Percentiles rank a stretch among this genome's conserved stretches.
Conservation (phyloP, 2,888 invertebrate species). For the Metacarcinus magister region DNA sequence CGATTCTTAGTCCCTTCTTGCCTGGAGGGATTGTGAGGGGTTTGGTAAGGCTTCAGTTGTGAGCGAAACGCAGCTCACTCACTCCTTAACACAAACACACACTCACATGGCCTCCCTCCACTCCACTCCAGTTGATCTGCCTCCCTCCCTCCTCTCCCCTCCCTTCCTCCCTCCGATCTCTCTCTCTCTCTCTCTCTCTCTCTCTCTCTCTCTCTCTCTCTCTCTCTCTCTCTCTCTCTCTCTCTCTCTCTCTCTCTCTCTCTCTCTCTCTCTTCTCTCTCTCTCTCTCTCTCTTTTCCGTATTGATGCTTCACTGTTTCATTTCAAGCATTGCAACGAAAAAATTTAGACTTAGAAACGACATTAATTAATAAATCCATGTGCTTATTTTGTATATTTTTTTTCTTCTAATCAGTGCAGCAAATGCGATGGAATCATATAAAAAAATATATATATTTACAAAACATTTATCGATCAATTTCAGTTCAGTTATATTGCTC, state of each 20-base stretch:
- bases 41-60: constrained; percentile 45
- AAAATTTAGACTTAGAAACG: too few species aligned
- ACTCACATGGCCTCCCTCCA: constrained; percentile 14
- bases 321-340: too few species aligned
- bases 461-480: too few species aligned
- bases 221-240: neutral
- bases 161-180: neutral
- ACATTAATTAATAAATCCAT: too few species aligned
- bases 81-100: constrained; percentile 63
- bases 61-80: neutral
- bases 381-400: too few species aligned
- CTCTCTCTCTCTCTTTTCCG: neutral
- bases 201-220: neutral
- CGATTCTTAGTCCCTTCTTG: neutral
- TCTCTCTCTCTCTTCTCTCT: constrained; percentile 36
- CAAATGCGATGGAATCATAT: too few species aligned
- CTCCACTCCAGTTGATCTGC: neutral
- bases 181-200: neutral
- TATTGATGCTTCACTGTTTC: neutral
- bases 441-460: too few species aligned
- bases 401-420: too few species aligned
- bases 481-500: too few species aligned
- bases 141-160: neutral
- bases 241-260: neutral
- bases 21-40: neutral